Conservation (phyloP, 2,113 vertebrate species). For the Seriola dumerili region DNA sequence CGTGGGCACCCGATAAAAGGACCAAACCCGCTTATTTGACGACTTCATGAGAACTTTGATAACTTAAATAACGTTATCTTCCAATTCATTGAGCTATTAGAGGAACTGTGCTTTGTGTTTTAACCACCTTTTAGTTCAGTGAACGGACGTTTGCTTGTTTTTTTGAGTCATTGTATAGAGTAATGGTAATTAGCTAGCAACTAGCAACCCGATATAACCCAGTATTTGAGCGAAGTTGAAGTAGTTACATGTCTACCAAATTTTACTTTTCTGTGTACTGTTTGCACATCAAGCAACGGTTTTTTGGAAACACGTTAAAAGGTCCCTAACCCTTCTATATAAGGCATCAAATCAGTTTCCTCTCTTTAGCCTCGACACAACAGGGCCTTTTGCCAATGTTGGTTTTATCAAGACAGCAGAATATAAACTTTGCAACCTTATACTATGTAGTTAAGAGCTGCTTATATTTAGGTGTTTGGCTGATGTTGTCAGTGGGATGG, state of each 20-base stretch:
- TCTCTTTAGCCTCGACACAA: neutral
- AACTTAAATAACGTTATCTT: too few relatives aligned
- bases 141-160: neutral
- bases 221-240: neutral
- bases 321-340: neutral
- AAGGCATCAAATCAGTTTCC: slow-evolving; percentile 9
- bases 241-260: too few relatives aligned
- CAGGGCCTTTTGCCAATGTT: slow-evolving; percentile 35
- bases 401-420: slow-evolving; percentile 28
- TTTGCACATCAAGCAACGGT: neutral
- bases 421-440: slow-evolving; percentile 56
- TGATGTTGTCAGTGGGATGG: slow-evolving; percentile 37
- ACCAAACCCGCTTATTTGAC: neutral
- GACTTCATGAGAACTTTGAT: neutral
- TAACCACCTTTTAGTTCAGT: neutral
- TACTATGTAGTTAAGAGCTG: slow-evolving; percentile 30
- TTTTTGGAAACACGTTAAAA: neutral
- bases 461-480: slow-evolving; percentile 64
- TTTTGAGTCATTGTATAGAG: neutral
- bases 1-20: neutral
- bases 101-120: too few relatives aligned
- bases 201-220: neutral
- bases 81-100: fast-evolving
- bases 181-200: neutral
- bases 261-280: too few relatives aligned